These are phyloP conservation scores for Parambassis ranga DNA, from an alignment of 2,797 vertebrate genomes.

Conservation along the genomic window DNA sequence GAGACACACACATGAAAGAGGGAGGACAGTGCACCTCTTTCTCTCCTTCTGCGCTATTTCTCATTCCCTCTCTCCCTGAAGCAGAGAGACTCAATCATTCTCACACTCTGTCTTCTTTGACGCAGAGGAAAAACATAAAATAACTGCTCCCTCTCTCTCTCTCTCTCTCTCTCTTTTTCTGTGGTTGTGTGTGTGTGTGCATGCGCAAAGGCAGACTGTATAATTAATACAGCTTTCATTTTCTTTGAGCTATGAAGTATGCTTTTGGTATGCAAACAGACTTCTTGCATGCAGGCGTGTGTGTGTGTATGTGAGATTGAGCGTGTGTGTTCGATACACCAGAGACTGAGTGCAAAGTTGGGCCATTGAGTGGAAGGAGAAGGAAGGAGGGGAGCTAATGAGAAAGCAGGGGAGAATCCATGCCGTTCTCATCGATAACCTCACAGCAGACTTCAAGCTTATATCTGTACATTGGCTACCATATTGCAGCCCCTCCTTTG, in stretches of 20 bases:
- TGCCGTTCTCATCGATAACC: conserved; percentile 63
- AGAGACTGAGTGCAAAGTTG: conserved; percentile 64
- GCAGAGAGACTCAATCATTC: conserved; percentile 76
- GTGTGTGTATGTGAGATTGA: neutral
- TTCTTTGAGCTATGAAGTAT: conserved; percentile 70
- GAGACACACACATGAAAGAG: conserved; percentile 49
- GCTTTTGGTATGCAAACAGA: conserved; percentile 76
- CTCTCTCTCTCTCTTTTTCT: neutral
- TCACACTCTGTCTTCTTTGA: conserved; percentile 70
- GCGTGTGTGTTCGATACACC: conserved; percentile 43
- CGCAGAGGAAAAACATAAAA: conserved; percentile 71
- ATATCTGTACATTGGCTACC: conserved; percentile 28
- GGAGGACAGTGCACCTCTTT: conserved; percentile 79
- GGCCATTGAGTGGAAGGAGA: conserved; percentile 61
- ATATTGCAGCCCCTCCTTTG: conserved; percentile 40
- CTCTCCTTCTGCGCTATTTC: conserved; percentile 62
- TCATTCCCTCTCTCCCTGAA: conserved; percentile 70
- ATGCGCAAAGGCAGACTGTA: conserved; percentile 40
- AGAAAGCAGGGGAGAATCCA: conserved; percentile 63
- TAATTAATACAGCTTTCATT: conserved; percentile 75
- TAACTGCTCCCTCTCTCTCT: conserved; percentile 48
- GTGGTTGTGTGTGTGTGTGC: neutral
- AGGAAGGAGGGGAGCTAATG: conserved; percentile 69
- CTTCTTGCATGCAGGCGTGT: conserved; percentile 26
- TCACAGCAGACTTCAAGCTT: conserved; percentile 48